phyloP scores from a whole-genome alignment of 2,888 invertebrate species.

The Platycheirus albimanus region DNA sequence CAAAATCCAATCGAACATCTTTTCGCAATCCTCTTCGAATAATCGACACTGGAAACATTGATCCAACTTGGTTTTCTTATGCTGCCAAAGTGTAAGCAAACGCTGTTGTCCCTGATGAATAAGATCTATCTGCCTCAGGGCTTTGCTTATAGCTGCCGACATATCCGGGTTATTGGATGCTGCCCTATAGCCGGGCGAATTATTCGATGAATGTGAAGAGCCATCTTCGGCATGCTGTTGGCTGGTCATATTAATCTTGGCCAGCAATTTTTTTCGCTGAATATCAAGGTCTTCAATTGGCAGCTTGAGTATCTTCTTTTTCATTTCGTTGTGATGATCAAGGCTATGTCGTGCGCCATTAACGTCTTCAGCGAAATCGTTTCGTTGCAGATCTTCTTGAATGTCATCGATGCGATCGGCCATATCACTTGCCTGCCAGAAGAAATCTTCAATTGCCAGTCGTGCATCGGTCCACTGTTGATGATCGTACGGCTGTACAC shows the following conservation, averaged over 20 bases:
- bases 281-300: slow-evolving; percentile 97
- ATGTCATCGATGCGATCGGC: slow-evolving; percentile 95
- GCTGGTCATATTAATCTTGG: slow-evolving; percentile 80
- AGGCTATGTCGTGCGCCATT: slow-evolving; percentile 95
- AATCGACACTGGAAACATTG: slow-evolving; percentile 97
- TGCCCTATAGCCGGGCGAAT: slow-evolving; percentile 82
- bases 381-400: slow-evolving; percentile 95
- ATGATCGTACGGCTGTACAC: slow-evolving; percentile 96
- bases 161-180: slow-evolving; percentile 81
- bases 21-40: slow-evolving; percentile 98
- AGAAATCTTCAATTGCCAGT: slow-evolving; percentile 96
- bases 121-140: slow-evolving; percentile 92
- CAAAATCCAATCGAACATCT: slow-evolving; percentile 99
- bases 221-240: slow-evolving; percentile 82
- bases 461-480: slow-evolving; percentile 98
- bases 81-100: slow-evolving; percentile 96
- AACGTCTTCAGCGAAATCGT: slow-evolving; percentile 97
- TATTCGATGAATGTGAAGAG: slow-evolving; percentile 81
- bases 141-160: slow-evolving; percentile 86
- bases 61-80: slow-evolving; percentile 96
- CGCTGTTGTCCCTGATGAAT: slow-evolving; percentile 95
- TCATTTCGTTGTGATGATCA: slow-evolving; percentile 96
- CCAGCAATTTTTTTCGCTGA: slow-evolving; percentile 88
- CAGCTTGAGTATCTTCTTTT: slow-evolving; percentile 95
- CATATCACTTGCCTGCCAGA: slow-evolving; percentile 97